A percentile compares a stretch with the other conserved stretches of the same genome.
Conservation (phyloP, 2,797 vertebrate genomes). For the Tokudaia tokunoshimensis region DNA sequence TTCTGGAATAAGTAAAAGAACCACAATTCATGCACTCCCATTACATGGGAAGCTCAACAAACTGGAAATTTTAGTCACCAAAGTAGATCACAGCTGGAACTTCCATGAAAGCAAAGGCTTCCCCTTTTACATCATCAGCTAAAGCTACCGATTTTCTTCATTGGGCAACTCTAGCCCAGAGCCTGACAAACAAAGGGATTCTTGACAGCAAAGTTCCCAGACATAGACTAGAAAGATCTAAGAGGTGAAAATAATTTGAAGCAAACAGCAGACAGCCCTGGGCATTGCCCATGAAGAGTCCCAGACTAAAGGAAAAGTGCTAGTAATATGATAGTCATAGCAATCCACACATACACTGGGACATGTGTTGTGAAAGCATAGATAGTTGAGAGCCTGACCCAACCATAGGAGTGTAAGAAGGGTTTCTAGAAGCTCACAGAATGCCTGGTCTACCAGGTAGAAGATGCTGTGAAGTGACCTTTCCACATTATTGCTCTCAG, state of each 20-base stretch:
- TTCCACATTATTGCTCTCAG: background rate
- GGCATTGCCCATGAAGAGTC: background rate
- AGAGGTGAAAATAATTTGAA: background rate
- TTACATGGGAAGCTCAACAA: background rate
- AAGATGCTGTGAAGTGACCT: background rate
- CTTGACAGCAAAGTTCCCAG: background rate
- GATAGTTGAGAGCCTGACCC: background rate
- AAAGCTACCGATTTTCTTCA: background rate
- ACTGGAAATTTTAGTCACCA: too few species aligned
- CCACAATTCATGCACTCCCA: background rate
- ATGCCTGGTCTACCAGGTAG: too few species aligned
- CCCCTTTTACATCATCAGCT: background rate
- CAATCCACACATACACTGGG: fast-evolving
- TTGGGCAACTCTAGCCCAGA: background rate
- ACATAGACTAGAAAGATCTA: background rate
- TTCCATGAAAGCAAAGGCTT: background rate
- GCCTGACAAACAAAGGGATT: background rate
- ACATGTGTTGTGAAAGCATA: too few species aligned
- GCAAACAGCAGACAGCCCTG: background rate
- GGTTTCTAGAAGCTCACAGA: background rate
- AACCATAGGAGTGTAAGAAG: fast-evolving
- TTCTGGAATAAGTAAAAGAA: background rate
- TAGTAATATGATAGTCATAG: background rate
- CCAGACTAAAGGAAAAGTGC: background rate
- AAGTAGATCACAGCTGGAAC: background rate